Base-by-base conservation (phyloP, 23 tunicate species). In the Styela clava region DNA sequence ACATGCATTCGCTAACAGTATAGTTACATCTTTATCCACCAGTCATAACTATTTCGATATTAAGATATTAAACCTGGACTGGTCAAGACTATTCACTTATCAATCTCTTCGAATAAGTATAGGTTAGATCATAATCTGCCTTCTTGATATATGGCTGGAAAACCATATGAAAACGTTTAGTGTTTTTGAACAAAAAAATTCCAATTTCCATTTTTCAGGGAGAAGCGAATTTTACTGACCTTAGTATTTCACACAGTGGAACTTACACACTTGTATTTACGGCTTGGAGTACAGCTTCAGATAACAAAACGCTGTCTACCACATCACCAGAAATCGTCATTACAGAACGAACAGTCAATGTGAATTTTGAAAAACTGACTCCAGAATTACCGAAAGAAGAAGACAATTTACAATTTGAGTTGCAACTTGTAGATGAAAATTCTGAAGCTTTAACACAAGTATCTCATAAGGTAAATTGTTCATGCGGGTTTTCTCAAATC, bases 171-270 rank as follows among this genome's bases (percentile, higher is more conserved):
- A n/a, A n/a, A n/a, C n/a, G n/a, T n/a, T n/a, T n/a, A n/a, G n/a
- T n/a, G n/a, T n/a, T n/a, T n/a, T n/a, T n/a, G n/a, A n/a, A n/a
- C n/a, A n/a, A n/a, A n/a, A n/a, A n/a, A n/a, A 18, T 68, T 68
- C 73, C 19, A 74, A 31, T 1, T 33, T 74, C 56, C 24, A 22
- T 62, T 78, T 62, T n/a, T n/a, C 84, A 86, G 89, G 89, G 89
- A 16, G 31, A 25, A 24, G 89, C 89, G 16, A 24, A 31, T 2
- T 86, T 86, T 52, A 28, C 79, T 27, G 80, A 80, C 73, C 74
- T 86, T 3, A 61, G 16, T 33, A 79, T 86, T 31, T 65, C 89
- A 2, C 89, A 86, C 63, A 70, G 79, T 31, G 89, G 89, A 24
- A 70, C 89, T 2, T 79, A 85, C 88, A 85, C 35, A 7, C 69